Percentiles rank a stretch among this genome's conserved stretches.
Conservation (phyloP, 2,888 invertebrate genomes). For the Brachypterus glaber region DNA sequence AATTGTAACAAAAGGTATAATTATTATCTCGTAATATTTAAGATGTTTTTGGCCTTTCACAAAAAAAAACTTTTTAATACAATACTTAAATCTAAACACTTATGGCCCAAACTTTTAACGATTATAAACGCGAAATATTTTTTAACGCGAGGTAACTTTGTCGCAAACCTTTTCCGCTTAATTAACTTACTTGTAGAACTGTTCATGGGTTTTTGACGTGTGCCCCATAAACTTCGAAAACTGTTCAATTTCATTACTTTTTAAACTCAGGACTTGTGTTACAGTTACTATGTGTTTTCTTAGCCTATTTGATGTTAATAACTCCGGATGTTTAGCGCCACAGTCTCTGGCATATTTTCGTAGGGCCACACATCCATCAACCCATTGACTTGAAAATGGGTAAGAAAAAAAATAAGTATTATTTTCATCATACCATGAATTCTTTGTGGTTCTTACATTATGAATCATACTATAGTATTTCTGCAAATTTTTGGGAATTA, state of each 20-base stretch:
- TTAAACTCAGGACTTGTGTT: conserved; percentile 17
- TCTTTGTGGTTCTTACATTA: conserved; percentile 10
- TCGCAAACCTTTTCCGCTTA: not conserved
- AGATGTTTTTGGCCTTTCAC: too few species aligned
- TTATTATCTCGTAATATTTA: too few species aligned
- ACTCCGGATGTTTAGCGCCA: conserved; percentile 15
- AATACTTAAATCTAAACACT: not conserved
- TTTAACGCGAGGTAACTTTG: not conserved
- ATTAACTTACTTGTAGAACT: conserved; percentile 15
- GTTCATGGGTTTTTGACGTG: conserved; percentile 15
- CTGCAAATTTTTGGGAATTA: conserved; percentile 15
- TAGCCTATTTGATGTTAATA: conserved; percentile 16
- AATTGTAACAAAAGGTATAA: too few species aligned
- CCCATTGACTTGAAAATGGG: conserved; percentile 14
- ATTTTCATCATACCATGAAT: conserved; percentile 9
- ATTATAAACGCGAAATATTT: not conserved
- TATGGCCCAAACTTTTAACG: not conserved
- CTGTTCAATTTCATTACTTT: conserved; percentile 18
- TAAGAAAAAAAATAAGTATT: conserved; percentile 19
- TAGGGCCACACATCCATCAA: conserved; percentile 17
- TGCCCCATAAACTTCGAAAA: conserved; percentile 22
- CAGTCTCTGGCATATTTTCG: conserved; percentile 17
- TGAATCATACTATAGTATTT: conserved; percentile 12
- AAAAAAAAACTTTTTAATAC: too few species aligned
- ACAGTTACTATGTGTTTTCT: conserved; percentile 22